A percentile compares a stretch with the other conserved stretches of the same genome.
Conservation (phyloP, 2,797 vertebrate genomes). For the Siniperca undulata region DNA sequence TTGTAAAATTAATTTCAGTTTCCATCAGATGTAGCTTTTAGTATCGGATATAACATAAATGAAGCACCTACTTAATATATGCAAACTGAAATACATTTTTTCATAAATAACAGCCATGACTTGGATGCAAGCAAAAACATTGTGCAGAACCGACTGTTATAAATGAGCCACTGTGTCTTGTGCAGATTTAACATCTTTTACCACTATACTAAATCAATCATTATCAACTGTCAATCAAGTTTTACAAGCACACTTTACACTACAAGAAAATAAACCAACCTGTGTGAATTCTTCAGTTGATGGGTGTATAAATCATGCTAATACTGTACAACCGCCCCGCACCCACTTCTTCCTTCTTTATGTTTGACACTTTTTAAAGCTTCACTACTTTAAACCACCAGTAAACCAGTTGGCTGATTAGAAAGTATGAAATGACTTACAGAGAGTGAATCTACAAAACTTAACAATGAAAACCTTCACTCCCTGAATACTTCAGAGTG, state of each 20-base stretch:
- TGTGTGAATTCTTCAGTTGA: slow-evolving; percentile 8
- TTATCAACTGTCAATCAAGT: neutral
- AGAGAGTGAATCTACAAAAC: slow-evolving; percentile 8
- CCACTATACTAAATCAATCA: neutral
- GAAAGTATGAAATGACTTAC: slow-evolving; percentile 25
- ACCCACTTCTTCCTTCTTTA: slow-evolving; percentile 47
- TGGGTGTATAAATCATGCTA: slow-evolving; percentile 16
- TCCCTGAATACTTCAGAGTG: neutral
- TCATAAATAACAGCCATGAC: slow-evolving; percentile 14
- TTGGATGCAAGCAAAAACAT: slow-evolving; percentile 1
- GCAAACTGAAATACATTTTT: neutral
- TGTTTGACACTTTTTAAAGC: slow-evolving; percentile 1
- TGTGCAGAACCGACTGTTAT: neutral
- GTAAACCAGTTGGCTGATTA: slow-evolving; percentile 24
- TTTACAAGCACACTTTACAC: neutral
- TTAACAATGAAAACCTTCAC: neutral
- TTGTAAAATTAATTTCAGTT: neutral
- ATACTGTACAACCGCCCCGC: slow-evolving; percentile 8
- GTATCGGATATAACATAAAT: neutral
- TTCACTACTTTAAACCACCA: slow-evolving; percentile 12
- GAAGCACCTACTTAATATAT: neutral
- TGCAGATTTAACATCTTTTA: neutral
- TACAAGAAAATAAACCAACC: slow-evolving; percentile 28
- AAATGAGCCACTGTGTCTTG: slow-evolving; percentile 10
- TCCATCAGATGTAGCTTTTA: neutral